Evolutionary conservation across 2,113 vertebrate species (phyloP), one percentile per base, ranked within the genome.

Genomic region (Xyliphius kryptos): DNA sequence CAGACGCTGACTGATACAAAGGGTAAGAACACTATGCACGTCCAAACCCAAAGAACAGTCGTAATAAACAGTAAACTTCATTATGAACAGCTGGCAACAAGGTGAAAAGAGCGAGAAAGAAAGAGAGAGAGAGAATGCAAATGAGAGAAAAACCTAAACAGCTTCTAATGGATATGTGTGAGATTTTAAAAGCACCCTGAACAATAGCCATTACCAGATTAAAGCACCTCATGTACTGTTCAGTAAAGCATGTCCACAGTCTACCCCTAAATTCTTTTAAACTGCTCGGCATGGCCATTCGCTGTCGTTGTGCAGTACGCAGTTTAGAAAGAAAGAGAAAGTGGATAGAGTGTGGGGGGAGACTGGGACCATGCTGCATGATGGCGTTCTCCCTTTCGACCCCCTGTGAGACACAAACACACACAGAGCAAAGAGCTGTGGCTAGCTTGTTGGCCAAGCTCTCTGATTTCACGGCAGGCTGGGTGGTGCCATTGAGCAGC

Each of bases 51-150:
- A 67, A 72, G 56, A 61, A 61, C 70, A 76, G 71, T 48, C 47
- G 56, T 56, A 40, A 53, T 48, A 56, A 64, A 77, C 47, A 56
- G 63, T 58, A 71, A 63, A 71, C 55, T 63, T 73, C 65, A 73
- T 77, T 66, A 54, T 16, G 54, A 70, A 69, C 61, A 70, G 68
- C 70, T 73, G 65, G 57, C 51, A 89, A 88, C 88, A 90, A 88
- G 88, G 90, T 90, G 88, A 86, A 85, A 85, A 73, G 80, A 86
- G 85, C 9, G 10, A 36, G 56, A 37, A 43, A 41, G 17, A 8
- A 40, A 38, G 78, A 80, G 80, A 86, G 77, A 68, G n/a, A n/a
- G n/a, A n/a, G n/a, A n/a, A n/a, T n/a, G n/a, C n/a, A n/a, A n/a
- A n/a, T n/a, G n/a, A n/a, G n/a, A n/a, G n/a, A n/a, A n/a, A n/a